Percentiles rank a stretch among this genome's conserved stretches.
Evolutionary conservation across 2,888 invertebrate species (phyloP).

Genomic region (Agonum fuliginosum): DNA sequence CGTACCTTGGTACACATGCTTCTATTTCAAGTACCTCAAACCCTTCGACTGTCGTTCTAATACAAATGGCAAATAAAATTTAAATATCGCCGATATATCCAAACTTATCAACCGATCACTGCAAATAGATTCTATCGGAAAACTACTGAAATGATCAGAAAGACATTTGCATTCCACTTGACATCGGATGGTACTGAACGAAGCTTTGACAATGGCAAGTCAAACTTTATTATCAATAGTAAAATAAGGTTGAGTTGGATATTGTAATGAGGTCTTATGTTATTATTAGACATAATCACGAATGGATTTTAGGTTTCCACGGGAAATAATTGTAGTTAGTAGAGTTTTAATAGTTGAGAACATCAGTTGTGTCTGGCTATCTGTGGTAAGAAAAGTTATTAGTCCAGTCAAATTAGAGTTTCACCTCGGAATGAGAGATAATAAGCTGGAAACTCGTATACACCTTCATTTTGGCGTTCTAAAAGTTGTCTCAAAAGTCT

Average conservation of each 20-base stretch:
- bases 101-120: too few relatives aligned
- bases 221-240: too few relatives aligned
- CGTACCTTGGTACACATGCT: not conserved
- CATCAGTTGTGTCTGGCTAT: not conserved
- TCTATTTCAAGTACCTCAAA: not conserved
- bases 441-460: too few relatives aligned
- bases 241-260: not conserved
- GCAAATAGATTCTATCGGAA: not conserved
- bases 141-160: not conserved
- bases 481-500: too few relatives aligned
- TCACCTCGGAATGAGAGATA: too few relatives aligned
- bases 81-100: not conserved
- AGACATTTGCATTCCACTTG: too few relatives aligned
- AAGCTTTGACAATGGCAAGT: too few relatives aligned
- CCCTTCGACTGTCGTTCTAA: not conserved
- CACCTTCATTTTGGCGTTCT: too few relatives aligned
- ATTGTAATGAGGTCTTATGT: not conserved
- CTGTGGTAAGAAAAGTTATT: conserved; percentile 13
- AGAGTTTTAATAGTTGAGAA: not conserved
- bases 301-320: not conserved
- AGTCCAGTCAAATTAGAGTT: too few relatives aligned
- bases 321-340: conserved; percentile 4
- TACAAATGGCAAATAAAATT: not conserved
- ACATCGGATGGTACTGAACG: too few relatives aligned
- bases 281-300: conserved; percentile 2